These are phyloP conservation scores for Sinocyclocheilus rhinocerous DNA, from an alignment of 2,113 vertebrate genomes.

Conservation along the genomic window DNA sequence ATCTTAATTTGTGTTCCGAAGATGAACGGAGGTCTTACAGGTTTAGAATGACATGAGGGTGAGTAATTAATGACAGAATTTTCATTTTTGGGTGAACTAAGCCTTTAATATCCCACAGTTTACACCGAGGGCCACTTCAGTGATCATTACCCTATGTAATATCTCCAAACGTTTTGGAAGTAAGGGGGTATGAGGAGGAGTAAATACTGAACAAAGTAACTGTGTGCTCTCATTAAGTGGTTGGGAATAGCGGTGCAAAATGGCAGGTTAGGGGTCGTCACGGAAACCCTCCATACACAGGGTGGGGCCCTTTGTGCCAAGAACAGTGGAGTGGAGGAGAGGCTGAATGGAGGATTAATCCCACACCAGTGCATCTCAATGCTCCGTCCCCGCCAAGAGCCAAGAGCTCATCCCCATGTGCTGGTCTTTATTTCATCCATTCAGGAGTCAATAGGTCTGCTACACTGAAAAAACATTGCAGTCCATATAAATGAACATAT, in stretches of 20 bases:
- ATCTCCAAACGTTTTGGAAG: not conserved
- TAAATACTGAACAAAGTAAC: constrained; percentile 78
- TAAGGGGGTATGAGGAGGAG: constrained; percentile 53
- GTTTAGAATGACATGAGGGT: too few species aligned
- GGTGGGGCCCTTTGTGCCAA: constrained; percentile 68
- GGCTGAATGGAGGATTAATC: constrained; percentile 79
- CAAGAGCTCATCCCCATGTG: constrained; percentile 69
- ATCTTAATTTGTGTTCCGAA: too few species aligned
- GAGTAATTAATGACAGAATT: too few species aligned
- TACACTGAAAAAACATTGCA: constrained; percentile 24
- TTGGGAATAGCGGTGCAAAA: constrained; percentile 65
- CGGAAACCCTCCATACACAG: constrained; percentile 61
- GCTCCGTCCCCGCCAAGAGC: constrained; percentile 52
- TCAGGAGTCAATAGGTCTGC: constrained; percentile 56
- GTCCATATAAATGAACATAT: constrained; percentile 19
- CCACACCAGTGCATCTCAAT: constrained; percentile 75
- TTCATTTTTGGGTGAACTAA: too few species aligned
- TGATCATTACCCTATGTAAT: not conserved
- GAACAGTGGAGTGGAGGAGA: constrained; percentile 66
- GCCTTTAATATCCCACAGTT: not conserved
- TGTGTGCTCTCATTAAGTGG: constrained; percentile 66
- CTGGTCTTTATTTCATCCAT: constrained; percentile 58
- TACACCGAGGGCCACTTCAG: not conserved
- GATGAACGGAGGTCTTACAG: too few species aligned
- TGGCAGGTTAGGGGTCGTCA: constrained; percentile 69